Conservation (phyloP, 2,113 vertebrate genomes). For the Ptyas mucosa region DNA sequence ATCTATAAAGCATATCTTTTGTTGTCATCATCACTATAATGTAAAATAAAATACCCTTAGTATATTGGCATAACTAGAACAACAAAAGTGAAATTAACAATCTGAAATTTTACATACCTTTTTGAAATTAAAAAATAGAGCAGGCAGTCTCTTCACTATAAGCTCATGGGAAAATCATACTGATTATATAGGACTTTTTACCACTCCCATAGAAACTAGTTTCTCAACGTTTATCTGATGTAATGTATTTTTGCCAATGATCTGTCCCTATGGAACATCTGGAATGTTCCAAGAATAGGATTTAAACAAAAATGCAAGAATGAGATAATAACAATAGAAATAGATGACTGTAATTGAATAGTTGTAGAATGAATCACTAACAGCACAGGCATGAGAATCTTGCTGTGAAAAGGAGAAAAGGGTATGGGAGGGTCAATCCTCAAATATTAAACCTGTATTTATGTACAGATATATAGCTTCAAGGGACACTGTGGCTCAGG, state of each 20-base stretch:
- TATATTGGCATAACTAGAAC: background rate
- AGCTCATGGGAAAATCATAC: background rate
- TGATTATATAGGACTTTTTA: slow-evolving; percentile 19
- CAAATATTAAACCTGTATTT: background rate
- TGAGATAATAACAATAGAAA: background rate
- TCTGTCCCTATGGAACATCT: background rate
- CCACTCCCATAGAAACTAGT: slow-evolving; percentile 4
- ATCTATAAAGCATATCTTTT: background rate
- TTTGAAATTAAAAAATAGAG: background rate
- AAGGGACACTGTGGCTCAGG: no score
- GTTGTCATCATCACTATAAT: background rate
- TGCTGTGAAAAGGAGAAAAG: background rate
- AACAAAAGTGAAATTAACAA: background rate
- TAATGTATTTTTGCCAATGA: background rate
- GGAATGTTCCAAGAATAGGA: background rate
- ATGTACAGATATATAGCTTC: no score
- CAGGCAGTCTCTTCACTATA: background rate
- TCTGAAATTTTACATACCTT: background rate
- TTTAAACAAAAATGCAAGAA: background rate
- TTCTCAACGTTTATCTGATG: background rate
- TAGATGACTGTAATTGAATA: background rate
- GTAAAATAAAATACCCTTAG: background rate
- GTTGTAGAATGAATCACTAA: background rate
- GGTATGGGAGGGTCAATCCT: background rate
- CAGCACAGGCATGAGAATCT: background rate